Conservation (phyloP, 2,113 vertebrate genomes). For the Diglossa brunneiventris region DNA sequence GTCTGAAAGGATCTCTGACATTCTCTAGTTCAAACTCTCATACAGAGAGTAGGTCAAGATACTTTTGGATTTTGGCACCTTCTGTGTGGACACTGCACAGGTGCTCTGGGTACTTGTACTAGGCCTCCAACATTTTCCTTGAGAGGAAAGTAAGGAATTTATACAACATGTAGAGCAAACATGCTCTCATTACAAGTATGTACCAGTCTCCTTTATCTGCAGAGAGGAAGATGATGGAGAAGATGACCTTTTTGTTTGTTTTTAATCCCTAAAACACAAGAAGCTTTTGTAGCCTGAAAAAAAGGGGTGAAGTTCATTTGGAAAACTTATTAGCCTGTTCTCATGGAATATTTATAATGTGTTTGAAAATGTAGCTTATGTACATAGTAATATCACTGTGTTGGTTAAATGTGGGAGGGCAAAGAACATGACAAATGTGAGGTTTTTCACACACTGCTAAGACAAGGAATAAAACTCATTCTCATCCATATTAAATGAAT, state of each 20-base stretch:
- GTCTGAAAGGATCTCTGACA: not conserved
- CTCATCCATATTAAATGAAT: not conserved
- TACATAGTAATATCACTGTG: not conserved
- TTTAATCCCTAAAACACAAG: not conserved
- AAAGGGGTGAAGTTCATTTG: not conserved
- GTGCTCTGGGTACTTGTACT: not conserved
- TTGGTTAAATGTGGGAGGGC: not conserved
- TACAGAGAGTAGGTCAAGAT: not conserved
- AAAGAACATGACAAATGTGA: not conserved
- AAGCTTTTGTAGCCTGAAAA: not conserved
- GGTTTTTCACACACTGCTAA: not conserved
- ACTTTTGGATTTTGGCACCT: not conserved
- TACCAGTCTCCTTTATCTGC: not conserved
- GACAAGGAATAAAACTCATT: not conserved
- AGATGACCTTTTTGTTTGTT: not conserved
- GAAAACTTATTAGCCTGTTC: not conserved
- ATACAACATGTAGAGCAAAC: not conserved
- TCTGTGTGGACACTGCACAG: not conserved
- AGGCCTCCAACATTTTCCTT: not conserved
- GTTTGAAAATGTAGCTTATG: not conserved
- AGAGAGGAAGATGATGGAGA: not conserved
- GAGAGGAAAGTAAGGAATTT: not conserved
- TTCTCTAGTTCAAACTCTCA: not conserved
- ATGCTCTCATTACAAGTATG: accelerated
- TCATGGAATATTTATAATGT: not conserved